Conservation (phyloP, 1,140 invertebrate species). For the Bombyx mori region ASM3026992v2 NC_085112.1:7733501-7734000, state of each 20-base stretch:
- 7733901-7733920: constrained; percentile 74
- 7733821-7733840: constrained; percentile 35
- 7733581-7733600: constrained; percentile 55
- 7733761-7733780: constrained; percentile 69
- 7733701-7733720: constrained; percentile 66
- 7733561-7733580: constrained; percentile 72
- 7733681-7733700: constrained; percentile 47
- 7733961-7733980: constrained; percentile 41
- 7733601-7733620: constrained; percentile 37
- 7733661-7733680: constrained; percentile 77
- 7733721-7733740: constrained; percentile 46
- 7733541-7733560: constrained; percentile 77
- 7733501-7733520: constrained; percentile 76
- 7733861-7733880: constrained; percentile 86
- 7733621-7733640: constrained; percentile 24
- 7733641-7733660: constrained; percentile 59
- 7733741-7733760: constrained; percentile 57
- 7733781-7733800: constrained; percentile 38
- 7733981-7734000: constrained; percentile 66
- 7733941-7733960: constrained; percentile 52
- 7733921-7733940: constrained; percentile 63
- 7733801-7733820: constrained; percentile 23
- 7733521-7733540: constrained; percentile 65
- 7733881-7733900: constrained; percentile 88
- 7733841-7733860: constrained; percentile 49